These are phyloP conservation scores for Penaeus japonicus DNA, from an alignment of 1,140 invertebrate species.

Conservation along the genomic window DNA sequence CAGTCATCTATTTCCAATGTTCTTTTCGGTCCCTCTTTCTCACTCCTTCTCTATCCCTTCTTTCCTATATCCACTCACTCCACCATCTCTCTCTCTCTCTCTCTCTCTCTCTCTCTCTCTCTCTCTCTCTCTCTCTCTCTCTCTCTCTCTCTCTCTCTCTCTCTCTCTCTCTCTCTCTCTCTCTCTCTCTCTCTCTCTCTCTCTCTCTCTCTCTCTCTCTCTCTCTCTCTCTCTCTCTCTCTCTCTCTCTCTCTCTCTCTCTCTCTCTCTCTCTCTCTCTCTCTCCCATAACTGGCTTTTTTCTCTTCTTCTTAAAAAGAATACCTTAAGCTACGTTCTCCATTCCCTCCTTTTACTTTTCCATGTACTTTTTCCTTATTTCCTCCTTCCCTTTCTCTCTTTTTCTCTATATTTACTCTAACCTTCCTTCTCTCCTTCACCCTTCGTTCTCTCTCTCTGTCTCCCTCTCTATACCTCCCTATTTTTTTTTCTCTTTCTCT, in stretches of 20 bases:
- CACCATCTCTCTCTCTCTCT: background rate
- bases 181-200: conserved; percentile 10
- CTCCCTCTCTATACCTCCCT: conserved; percentile 1
- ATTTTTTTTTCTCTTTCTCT: background rate
- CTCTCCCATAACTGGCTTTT: too few relatives aligned
- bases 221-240: background rate
- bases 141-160: background rate
- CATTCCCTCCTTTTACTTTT: background rate
- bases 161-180: background rate
- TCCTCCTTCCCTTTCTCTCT: too few relatives aligned
- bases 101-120: background rate
- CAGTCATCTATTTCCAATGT: too few relatives aligned
- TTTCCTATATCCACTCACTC: background rate
- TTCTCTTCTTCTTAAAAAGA: too few relatives aligned
- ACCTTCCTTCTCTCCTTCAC: too few relatives aligned
- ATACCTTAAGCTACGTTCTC: too few relatives aligned
- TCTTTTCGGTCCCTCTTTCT: background rate
- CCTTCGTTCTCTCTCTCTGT: background rate
- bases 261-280: too few relatives aligned
- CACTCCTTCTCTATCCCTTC: background rate
- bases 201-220: background rate
- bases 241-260: too few relatives aligned
- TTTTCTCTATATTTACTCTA: too few relatives aligned
- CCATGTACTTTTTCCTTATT: too few relatives aligned
- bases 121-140: background rate